Evolutionary conservation across 2,113 vertebrate species (phyloP), one percentile per base, ranked within the genome.

Genomic region (Pholis gunnellus): DNA sequence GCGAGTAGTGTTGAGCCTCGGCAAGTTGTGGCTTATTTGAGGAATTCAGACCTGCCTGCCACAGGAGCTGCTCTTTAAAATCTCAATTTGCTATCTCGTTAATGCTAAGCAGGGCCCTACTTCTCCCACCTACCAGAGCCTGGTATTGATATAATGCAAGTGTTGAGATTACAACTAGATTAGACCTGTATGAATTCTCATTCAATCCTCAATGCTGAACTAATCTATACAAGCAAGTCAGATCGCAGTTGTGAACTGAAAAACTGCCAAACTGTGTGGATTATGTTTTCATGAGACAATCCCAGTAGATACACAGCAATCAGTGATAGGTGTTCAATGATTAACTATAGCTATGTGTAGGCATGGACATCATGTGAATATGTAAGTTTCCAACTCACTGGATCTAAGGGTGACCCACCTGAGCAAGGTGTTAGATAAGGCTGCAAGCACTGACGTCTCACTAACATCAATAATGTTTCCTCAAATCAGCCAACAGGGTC

Each of bases 1-100:
- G 67, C 46, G 69, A 79, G 86, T 88, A 70, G 77, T 86, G 68
- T 50, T 70, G 34, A 83, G 90, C 50, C 81, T 79, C 82, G 78
- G 92, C 94, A 87, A 94, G 95, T 95, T 87, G 90, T 91, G 92
- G 90, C 94, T 87, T 79, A 92, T 94, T 91, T 85, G 64, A 93
- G 94, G 93, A 94, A 94, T 94, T 90, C 61, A 74, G 40, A 85
- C 78, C 83, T 73, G 86, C 88, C 85, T 91, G 68, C 57, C 34
- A 60, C 27, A 52, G 56, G 15, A 80, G 50, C 63, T 80, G 65
- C 50, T 38, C 67, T 85, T 73, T 59, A 75, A 78, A 84, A 56
- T 80, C 78, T 56, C 63, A 25, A 59, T 79, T 64, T 81, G 48
- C 15, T 52, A 46, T 87, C 74, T 77, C 4, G 20, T 15, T 52